Conservation (phyloP, 2,797 vertebrate species). For the Gambelia wislizenii region DNA sequence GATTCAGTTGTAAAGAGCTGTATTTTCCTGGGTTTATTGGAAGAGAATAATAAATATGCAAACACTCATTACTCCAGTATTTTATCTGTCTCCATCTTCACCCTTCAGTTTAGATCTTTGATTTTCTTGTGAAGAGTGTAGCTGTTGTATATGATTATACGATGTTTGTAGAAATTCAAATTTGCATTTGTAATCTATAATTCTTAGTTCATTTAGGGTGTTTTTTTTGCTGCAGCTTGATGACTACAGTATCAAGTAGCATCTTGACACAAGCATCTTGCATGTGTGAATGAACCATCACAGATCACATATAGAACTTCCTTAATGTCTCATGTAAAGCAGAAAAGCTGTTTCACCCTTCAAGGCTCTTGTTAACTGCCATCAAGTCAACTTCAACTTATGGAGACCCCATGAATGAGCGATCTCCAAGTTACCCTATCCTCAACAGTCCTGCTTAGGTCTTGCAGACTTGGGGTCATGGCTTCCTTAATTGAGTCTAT, state of each 20-base stretch:
- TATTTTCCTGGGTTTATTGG: slow-evolving; percentile 29
- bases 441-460: too few relatives aligned
- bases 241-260: neutral
- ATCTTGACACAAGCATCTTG: too few relatives aligned
- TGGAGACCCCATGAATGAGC: too few relatives aligned
- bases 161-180: slow-evolving; percentile 4
- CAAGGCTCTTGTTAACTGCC: too few relatives aligned
- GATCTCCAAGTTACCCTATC: too few relatives aligned
- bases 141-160: neutral
- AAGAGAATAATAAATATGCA: fast-evolving
- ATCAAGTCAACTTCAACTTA: too few relatives aligned
- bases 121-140: neutral
- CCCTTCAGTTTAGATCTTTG: neutral
- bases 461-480: too few relatives aligned
- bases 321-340: neutral
- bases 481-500: too few relatives aligned
- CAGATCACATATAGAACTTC: neutral
- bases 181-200: neutral
- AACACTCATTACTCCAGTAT: neutral
- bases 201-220: neutral
- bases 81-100: neutral
- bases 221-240: neutral
- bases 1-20: slow-evolving; percentile 26
- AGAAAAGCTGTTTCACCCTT: too few relatives aligned
- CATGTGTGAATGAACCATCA: neutral